Conservation (phyloP, 2,888 invertebrate genomes). For the Epinotia nisella region DNA sequence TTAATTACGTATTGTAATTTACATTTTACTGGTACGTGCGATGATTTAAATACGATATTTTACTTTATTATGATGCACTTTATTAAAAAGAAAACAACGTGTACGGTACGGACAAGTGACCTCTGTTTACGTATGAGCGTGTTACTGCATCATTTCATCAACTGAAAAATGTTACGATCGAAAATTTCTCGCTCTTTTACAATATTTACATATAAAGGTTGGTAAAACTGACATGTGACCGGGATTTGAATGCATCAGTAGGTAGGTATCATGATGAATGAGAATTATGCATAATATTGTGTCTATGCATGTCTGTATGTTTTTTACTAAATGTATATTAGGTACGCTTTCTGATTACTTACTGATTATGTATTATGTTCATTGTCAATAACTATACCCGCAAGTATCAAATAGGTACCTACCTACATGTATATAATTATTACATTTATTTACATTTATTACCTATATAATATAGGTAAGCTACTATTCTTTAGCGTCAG, state of each 20-base stretch:
- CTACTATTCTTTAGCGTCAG: background rate
- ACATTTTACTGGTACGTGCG: background rate
- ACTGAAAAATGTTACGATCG: background rate
- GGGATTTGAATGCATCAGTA: background rate
- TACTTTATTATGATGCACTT: constrained; percentile 4
- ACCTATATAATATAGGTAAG: too few relatives aligned
- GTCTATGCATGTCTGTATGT: background rate
- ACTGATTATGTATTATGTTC: background rate
- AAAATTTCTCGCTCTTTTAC: background rate
- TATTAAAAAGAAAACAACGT: background rate
- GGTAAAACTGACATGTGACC: background rate
- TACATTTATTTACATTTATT: too few relatives aligned
- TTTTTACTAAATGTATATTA: background rate
- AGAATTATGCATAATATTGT: background rate
- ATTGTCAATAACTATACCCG: background rate
- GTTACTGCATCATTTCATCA: constrained; percentile 1
- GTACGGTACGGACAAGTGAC: background rate
- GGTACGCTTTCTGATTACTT: background rate
- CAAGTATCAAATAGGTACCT: background rate
- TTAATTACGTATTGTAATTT: constrained; percentile 4
- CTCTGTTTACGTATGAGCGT: background rate
- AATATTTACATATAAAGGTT: background rate
- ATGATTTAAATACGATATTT: background rate
- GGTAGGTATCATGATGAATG: background rate
- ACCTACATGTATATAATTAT: too few relatives aligned